Conservation (phyloP, 2,113 vertebrate genomes). For the Corapipo altera region DNA sequence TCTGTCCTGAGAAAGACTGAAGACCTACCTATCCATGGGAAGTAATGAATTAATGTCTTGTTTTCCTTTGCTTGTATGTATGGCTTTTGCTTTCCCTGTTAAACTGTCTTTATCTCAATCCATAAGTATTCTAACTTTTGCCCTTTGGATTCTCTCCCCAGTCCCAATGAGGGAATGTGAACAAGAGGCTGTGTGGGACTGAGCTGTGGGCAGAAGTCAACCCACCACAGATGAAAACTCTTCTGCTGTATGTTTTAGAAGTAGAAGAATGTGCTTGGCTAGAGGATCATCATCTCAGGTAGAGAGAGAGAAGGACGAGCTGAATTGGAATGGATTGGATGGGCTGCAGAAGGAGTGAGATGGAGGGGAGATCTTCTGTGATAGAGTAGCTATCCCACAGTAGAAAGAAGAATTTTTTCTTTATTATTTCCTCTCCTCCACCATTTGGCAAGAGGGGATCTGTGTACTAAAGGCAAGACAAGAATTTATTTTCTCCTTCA, state of each 20-base stretch:
- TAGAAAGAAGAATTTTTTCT: background rate
- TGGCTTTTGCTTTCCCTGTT: background rate
- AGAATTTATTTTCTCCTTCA: background rate
- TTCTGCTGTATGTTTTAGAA: background rate
- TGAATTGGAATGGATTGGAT: background rate
- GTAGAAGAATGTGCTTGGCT: background rate
- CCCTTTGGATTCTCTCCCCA: background rate
- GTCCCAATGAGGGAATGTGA: background rate
- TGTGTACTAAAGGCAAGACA: background rate
- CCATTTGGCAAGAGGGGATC: background rate
- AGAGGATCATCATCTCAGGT: background rate
- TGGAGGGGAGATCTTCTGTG: fast-evolving
- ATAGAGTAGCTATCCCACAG: background rate
- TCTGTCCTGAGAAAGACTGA: background rate
- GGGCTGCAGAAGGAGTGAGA: background rate
- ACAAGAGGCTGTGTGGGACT: background rate
- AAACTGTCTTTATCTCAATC: background rate
- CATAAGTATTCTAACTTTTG: background rate
- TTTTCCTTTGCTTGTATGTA: background rate
- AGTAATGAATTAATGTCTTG: background rate
- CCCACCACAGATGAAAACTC: background rate
- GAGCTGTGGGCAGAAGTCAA: background rate
- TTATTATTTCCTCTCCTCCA: background rate
- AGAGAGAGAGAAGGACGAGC: background rate
- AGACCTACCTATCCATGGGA: background rate